A percentile compares a stretch with the other conserved stretches of the same genome.
phyloP scores from a whole-genome alignment of 2,113 vertebrate genomes.

The Oreochromis niloticus region DNA sequence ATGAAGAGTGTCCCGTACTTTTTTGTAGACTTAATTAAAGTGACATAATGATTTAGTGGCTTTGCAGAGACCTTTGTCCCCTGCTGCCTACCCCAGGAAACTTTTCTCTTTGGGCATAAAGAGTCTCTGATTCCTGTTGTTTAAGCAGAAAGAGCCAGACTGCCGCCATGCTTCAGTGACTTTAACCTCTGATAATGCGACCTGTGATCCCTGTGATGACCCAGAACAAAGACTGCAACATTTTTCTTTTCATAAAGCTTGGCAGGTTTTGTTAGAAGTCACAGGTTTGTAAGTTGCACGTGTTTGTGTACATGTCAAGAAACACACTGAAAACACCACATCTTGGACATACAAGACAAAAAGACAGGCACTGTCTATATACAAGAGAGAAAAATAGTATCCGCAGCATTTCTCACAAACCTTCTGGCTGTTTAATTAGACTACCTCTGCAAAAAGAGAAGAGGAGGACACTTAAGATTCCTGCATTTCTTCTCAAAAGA shows the following conservation, averaged over 20 bases:
- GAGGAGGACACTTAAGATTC: conserved; percentile 39
- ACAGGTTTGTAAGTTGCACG: not conserved
- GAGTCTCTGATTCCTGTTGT: conserved; percentile 17
- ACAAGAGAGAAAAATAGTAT: not conserved
- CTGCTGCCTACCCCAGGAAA: conserved; percentile 1
- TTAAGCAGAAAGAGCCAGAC: conserved; percentile 1
- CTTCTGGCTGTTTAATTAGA: not conserved
- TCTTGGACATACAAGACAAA: not conserved
- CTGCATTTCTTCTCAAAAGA: conserved; percentile 5
- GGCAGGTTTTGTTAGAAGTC: not conserved
- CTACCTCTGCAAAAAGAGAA: not conserved
- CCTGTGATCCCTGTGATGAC: not conserved
- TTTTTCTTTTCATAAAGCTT: not conserved
- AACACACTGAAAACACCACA: not conserved
- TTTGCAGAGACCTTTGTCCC: not conserved
- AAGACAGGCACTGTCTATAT: not conserved
- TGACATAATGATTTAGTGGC: conserved; percentile 24
- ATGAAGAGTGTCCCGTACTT: not conserved
- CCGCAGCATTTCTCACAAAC: not conserved
- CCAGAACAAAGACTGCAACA: conserved; percentile 40
- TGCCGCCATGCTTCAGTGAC: conserved; percentile 11
- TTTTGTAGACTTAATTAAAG: not conserved
- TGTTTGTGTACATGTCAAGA: not conserved
- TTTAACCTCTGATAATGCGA: conserved; percentile 20
- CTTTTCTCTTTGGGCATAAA: not conserved